Base-by-base conservation (phyloP, 2,888 invertebrate genomes). In the Leptinotarsa haldemani region DNA sequence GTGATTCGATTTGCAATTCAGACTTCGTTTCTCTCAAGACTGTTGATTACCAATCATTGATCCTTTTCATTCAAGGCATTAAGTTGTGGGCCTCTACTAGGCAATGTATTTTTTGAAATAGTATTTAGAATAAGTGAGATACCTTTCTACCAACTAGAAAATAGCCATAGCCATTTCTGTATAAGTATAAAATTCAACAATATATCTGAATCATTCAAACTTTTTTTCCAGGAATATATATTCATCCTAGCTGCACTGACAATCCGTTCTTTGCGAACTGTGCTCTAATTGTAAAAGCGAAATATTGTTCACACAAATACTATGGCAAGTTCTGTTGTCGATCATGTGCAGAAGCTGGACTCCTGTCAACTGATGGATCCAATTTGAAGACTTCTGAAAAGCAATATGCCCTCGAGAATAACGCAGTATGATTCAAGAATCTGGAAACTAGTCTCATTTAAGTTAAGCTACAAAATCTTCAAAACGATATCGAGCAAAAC, bases 251-350 rank as follows among this genome's bases (percentile, higher is more conserved):
- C 83, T 98, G 98, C 86, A 93, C 92, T 66, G 97, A 98, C 88
- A 96, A 94, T 85, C 92, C 92, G 58, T 94, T 92, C 90, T 95
- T 96, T 86, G 97, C 97, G 69, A 95, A 97, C 85, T 98, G 98
- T 87, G 90, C 91, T 61, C 90, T 97, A 71, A 97, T 98, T 82
- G 96, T 98, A 3, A 89, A 91, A 83, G 96, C 93, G 73, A 90
- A 91, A 73, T 95, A 94, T 86, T 98, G 98, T 86, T 89, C 89
- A n/a, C 96, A 98, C 89, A 90, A 91, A 79, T 98, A 97, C 89
- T 98, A 98, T 88, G 95, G 96, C 79, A 91, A 91, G 77, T 97
- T 97, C 92, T 98, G 98, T 88, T 98, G 98, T 88, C 92, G 93
- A 86, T 96, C 97, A 1, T 98, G 98, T 86, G 95, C 96, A 75